A percentile compares a stretch with the other conserved stretches of the same genome.
These are phyloP conservation scores for Lagopus leucura DNA, from an alignment of 2,113 vertebrate genomes.

Conservation along the genomic window DNA sequence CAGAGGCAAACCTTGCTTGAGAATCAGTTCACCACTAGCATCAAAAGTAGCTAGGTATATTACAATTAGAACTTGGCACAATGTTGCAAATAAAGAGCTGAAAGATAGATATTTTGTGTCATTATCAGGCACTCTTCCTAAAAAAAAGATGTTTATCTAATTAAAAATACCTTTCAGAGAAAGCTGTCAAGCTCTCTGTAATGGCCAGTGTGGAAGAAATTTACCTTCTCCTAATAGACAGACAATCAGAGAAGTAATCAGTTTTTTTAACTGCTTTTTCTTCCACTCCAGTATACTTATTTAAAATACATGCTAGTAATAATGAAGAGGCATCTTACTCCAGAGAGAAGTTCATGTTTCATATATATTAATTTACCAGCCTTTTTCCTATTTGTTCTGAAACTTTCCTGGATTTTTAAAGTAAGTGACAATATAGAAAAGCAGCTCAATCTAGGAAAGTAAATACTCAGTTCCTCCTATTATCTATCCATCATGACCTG, in stretches of 20 bases:
- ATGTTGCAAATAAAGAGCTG: neutral
- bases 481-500: neutral
- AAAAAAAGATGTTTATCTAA: neutral
- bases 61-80: neutral
- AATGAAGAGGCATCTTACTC: neutral
- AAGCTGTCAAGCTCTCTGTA: neutral
- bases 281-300: neutral
- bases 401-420: neutral
- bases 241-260: neutral
- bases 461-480: neutral
- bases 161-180: neutral
- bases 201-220: neutral
- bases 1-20: neutral
- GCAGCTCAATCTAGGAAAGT: neutral
- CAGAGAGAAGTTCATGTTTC: neutral
- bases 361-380: neutral
- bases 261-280: neutral
- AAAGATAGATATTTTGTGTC: neutral
- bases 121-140: neutral
- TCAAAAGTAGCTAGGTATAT: neutral
- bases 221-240: neutral
- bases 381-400: neutral
- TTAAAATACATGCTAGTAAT: neutral
- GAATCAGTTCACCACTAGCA: neutral
- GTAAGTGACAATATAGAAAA: neutral